A percentile compares a stretch with the other conserved stretches of the same genome.
These are phyloP conservation scores for Ectemnius cavifrons DNA, from an alignment of 2,888 invertebrate genomes.

Conservation along the genomic window DNA sequence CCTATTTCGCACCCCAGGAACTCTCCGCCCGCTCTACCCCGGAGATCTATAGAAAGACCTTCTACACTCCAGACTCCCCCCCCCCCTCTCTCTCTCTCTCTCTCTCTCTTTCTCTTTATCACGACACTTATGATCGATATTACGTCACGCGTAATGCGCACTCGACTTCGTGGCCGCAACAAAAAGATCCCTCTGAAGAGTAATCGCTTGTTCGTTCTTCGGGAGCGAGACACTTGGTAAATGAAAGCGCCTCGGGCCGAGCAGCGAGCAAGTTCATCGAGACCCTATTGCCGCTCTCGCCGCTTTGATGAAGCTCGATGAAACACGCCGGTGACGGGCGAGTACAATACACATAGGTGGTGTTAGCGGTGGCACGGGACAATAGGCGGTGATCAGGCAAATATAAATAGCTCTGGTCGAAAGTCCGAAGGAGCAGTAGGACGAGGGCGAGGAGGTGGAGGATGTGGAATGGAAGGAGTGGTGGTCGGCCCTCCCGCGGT, in stretches of 20 bases:
- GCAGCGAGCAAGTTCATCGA: neutral
- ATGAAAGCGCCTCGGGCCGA: constrained; percentile 2
- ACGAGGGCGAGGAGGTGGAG: constrained; percentile 13
- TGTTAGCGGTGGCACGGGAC: constrained; percentile 11
- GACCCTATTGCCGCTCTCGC: neutral
- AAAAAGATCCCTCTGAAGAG: neutral
- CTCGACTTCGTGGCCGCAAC: neutral
- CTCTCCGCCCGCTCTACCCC: neutral
- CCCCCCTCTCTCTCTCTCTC: neutral
- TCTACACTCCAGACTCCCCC: neutral
- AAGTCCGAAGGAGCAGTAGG: constrained; percentile 33
- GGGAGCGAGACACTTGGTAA: neutral
- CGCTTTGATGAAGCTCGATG: constrained; percentile 4
- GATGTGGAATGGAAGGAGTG: constrained; percentile 28
- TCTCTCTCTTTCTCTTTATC: neutral
- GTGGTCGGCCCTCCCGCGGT: constrained; percentile 60
- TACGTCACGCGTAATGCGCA: neutral
- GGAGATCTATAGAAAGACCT: neutral
- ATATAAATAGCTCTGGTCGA: constrained; percentile 59
- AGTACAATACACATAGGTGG: neutral
- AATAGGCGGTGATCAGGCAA: constrained; percentile 35
- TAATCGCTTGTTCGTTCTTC: neutral
- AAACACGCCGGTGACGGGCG: neutral
- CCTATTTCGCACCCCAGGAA: constrained; percentile 52
- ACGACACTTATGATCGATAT: neutral